phyloP scores from a whole-genome alignment of 92 coral and sea anemone species.

The Ricordea florida region DNA sequence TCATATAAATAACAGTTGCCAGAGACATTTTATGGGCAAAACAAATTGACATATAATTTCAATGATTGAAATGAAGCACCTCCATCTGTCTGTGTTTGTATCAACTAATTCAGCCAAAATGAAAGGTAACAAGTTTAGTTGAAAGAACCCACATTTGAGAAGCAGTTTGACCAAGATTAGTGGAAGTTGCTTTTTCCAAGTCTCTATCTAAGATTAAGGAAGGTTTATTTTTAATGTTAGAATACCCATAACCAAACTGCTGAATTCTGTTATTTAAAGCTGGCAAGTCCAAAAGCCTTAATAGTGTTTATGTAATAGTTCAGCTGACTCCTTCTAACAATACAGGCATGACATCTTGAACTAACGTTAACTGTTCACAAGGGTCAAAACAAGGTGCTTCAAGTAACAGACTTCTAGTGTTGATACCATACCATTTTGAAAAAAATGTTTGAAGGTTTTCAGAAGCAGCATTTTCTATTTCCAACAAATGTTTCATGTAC shows the following conservation, averaged over 20 bases:
- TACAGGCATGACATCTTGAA: constrained; percentile 55
- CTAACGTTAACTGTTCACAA: constrained; percentile 45
- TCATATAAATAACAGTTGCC: no score
- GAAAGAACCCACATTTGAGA: constrained; percentile 27
- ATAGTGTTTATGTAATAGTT: no score
- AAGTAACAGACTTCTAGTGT: constrained; percentile 18
- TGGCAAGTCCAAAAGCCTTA: neutral
- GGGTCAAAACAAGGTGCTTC: constrained; percentile 57
- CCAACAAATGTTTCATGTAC: neutral
- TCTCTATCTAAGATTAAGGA: constrained; percentile 15
- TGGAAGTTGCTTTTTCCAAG: neutral
- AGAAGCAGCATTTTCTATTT: constrained; percentile 22
- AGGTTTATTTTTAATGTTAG: no score
- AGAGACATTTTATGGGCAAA: no score
- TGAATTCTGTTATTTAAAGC: constrained; percentile 19
- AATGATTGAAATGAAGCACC: constrained; percentile 1
- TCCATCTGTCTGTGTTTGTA: constrained; percentile 10
- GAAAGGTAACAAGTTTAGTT: constrained; percentile 28
- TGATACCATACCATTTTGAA: constrained; percentile 51
- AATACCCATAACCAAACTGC: constrained; percentile 28
- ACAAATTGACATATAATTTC: constrained; percentile 20
- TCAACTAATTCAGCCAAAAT: neutral
- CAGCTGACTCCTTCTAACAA: constrained; percentile 46
- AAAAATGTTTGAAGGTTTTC: constrained; percentile 14
- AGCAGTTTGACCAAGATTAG: constrained; percentile 42